Percentiles rank a stretch among this genome's conserved stretches.
phyloP scores from a whole-genome alignment of 2,113 vertebrate species.

The Megaceryle torquata region DNA sequence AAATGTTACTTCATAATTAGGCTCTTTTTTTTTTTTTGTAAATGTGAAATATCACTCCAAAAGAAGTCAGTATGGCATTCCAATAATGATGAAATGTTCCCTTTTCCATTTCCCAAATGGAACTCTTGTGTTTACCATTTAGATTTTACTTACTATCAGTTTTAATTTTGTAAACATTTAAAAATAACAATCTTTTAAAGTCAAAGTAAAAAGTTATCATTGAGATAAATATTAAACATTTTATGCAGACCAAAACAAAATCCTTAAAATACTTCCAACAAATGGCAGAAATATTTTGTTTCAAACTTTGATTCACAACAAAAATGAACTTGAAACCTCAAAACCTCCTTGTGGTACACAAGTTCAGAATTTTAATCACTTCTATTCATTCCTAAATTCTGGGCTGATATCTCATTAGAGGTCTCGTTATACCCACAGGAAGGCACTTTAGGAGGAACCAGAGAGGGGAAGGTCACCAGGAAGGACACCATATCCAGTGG shows the following conservation, averaged over 20 bases:
- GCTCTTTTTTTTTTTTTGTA: background rate
- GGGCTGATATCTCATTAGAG: background rate
- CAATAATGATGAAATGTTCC: background rate
- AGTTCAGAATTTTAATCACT: background rate
- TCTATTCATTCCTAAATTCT: background rate
- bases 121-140: background rate
- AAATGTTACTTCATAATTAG: background rate
- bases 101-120: background rate
- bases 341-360: background rate
- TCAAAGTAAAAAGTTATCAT: background rate
- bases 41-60: background rate
- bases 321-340: background rate
- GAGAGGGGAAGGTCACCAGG: background rate
- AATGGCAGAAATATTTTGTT: background rate
- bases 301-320: background rate
- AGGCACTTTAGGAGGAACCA: background rate
- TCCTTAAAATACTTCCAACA: background rate
- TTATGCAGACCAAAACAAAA: background rate
- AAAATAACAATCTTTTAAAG: background rate
- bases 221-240: background rate
- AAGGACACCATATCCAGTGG: fast-evolving
- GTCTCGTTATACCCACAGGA: background rate
- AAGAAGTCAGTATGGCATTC: background rate
- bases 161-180: background rate
- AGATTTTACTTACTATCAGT: background rate